A percentile compares a stretch with the other conserved stretches of the same genome.
Conservation (phyloP, 2,113 vertebrate genomes). For the Nibea coibor region DNA sequence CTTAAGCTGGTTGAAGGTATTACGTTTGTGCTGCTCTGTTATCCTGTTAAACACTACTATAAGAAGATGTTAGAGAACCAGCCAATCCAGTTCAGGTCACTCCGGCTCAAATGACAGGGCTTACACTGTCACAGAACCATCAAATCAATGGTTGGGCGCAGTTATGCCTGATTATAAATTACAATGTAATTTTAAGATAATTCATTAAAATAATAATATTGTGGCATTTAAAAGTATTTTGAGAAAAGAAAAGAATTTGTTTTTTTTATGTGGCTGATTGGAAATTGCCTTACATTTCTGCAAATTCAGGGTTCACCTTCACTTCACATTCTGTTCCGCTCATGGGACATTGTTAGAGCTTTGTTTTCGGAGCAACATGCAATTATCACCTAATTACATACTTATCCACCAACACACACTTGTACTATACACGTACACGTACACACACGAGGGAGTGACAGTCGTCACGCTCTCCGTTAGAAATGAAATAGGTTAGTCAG, state of each 20-base stretch:
- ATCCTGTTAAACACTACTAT: too few species aligned
- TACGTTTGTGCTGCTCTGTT: background rate
- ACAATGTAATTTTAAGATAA: background rate
- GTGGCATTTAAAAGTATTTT: background rate
- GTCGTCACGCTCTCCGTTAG: background rate
- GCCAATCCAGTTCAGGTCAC: background rate
- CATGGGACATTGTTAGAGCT: slow-evolving; percentile 63
- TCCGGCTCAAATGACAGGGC: background rate
- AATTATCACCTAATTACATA: slow-evolving; percentile 52
- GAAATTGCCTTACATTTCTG: background rate
- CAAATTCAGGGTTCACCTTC: slow-evolving; percentile 4
- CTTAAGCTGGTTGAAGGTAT: background rate
- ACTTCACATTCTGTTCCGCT: slow-evolving; percentile 18
- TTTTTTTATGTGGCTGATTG: background rate
- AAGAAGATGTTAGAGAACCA: background rate
- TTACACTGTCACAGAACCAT: background rate
- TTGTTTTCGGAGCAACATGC: slow-evolving; percentile 14
- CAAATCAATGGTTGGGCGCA: too few species aligned
- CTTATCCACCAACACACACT: slow-evolving; percentile 2
- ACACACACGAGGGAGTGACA: slow-evolving; percentile 8
- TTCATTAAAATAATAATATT: too few species aligned
- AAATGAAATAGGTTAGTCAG: slow-evolving; percentile 2
- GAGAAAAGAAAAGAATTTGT: background rate
- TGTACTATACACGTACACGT: slow-evolving; percentile 8
- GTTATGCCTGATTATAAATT: too few species aligned